phyloP scores from a whole-genome alignment of 1,140 invertebrate genomes.

The Oppia nitens region DNA sequence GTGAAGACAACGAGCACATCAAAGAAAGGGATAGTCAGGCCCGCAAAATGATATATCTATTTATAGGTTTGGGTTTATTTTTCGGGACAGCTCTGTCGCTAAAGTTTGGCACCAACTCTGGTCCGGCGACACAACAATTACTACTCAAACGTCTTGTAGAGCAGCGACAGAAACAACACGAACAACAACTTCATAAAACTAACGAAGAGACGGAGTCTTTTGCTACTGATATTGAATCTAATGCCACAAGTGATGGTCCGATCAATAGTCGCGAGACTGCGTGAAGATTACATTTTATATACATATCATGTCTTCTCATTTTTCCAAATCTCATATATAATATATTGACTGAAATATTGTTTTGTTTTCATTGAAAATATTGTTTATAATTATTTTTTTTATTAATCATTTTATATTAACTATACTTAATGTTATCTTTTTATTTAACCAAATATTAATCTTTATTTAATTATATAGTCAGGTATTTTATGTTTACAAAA shows the following conservation, averaged over 20 bases:
- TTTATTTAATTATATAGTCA: too few species aligned
- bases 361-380: too few species aligned
- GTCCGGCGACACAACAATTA: background rate
- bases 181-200: background rate
- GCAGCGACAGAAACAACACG: background rate
- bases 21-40: background rate
- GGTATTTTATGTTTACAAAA: too few species aligned
- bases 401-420: too few species aligned
- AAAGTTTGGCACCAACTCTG: conserved; percentile 4
- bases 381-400: too few species aligned
- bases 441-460: too few species aligned
- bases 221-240: background rate
- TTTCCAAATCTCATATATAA: too few species aligned
- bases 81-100: conserved; percentile 3
- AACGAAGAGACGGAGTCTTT: background rate
- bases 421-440: too few species aligned
- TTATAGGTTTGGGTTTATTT: background rate
- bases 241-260: background rate
- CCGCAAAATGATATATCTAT: conserved; percentile 2
- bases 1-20: background rate
- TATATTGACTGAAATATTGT: too few species aligned
- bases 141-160: background rate
- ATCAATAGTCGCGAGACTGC: background rate
- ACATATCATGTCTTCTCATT: too few species aligned
- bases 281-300: background rate